Percentiles rank a stretch among this genome's conserved stretches.
Evolutionary conservation across 2,113 vertebrate species (phyloP).

Genomic region (Willisornis vidua): DNA sequence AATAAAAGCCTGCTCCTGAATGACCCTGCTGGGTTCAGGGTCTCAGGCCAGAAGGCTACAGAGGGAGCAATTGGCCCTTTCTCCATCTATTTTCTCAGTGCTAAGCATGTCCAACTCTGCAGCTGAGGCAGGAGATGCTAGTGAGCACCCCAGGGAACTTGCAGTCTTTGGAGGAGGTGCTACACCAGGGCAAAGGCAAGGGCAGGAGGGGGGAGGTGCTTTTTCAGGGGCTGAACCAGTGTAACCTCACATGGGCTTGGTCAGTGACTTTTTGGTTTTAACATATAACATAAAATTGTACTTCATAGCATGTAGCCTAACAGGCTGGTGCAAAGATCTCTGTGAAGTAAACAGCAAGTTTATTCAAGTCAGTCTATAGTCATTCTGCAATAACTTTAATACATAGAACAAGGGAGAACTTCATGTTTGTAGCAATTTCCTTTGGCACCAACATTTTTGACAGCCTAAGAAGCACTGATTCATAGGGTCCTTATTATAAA

Average conservation of each 20-base stretch:
- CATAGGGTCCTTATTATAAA: background rate
- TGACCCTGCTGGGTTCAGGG: background rate
- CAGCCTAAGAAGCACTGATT: background rate
- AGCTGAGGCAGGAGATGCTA: background rate
- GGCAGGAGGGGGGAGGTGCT: background rate
- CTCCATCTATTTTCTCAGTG: background rate
- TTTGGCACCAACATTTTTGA: background rate
- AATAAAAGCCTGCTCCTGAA: background rate
- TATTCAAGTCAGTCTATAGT: background rate
- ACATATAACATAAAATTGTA: background rate
- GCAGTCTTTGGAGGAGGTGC: background rate
- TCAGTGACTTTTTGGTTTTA: background rate
- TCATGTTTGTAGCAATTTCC: background rate
- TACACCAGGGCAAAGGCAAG: background rate
- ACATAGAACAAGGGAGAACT: background rate
- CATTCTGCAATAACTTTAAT: background rate
- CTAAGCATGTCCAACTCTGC: rapidly evolving
- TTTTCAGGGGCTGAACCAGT: background rate
- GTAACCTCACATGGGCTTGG: background rate
- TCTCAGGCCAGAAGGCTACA: background rate
- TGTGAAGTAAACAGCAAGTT: background rate
- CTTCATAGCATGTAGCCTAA: background rate
- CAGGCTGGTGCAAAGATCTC: background rate
- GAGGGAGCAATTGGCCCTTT: background rate
- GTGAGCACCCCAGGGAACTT: background rate